Percentiles rank a stretch among this genome's conserved stretches.
Conservation (phyloP, 30 jellyfish, hydroid and myxozoan genomes). For the Clytia hemisphaerica region DNA sequence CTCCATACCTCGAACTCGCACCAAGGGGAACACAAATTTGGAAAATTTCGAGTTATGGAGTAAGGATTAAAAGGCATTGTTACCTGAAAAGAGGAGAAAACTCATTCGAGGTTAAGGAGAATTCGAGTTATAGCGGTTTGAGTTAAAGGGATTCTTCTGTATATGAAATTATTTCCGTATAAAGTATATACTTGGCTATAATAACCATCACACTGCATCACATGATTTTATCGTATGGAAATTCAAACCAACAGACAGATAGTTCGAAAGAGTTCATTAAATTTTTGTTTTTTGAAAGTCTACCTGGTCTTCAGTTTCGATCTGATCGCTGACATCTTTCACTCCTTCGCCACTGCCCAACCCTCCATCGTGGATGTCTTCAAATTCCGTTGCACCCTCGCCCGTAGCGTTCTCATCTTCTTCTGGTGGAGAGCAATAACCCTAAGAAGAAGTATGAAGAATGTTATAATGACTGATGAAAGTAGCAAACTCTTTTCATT, state of each 20-base stretch:
- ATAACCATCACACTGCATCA: too few species aligned
- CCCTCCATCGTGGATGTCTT: slow-evolving; percentile 90
- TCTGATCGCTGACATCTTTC: slow-evolving; percentile 92
- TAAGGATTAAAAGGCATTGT: too few species aligned
- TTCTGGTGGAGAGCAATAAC: slow-evolving; percentile 88
- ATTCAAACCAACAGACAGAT: background rate
- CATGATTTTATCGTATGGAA: background rate
- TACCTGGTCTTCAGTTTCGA: slow-evolving; percentile 93
- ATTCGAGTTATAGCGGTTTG: too few species aligned
- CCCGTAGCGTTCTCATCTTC: slow-evolving; percentile 56
- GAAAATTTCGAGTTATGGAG: too few species aligned
- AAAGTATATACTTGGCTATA: too few species aligned
- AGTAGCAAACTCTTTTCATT: background rate
- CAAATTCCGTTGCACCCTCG: slow-evolving; percentile 93
- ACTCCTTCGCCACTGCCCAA: slow-evolving; percentile 95
- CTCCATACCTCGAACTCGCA: too few species aligned
- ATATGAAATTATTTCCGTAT: too few species aligned
- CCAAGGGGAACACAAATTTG: too few species aligned
- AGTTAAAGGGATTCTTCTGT: too few species aligned
- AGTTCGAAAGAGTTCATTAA: background rate
- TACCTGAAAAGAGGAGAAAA: too few species aligned
- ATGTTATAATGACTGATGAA: background rate
- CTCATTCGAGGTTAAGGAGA: too few species aligned
- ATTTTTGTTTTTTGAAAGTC: background rate
- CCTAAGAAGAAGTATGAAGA: slow-evolving; percentile 42